Evolutionary conservation across 1,140 invertebrate genomes (phyloP).

Genomic region (Whitmania pigra): DNA sequence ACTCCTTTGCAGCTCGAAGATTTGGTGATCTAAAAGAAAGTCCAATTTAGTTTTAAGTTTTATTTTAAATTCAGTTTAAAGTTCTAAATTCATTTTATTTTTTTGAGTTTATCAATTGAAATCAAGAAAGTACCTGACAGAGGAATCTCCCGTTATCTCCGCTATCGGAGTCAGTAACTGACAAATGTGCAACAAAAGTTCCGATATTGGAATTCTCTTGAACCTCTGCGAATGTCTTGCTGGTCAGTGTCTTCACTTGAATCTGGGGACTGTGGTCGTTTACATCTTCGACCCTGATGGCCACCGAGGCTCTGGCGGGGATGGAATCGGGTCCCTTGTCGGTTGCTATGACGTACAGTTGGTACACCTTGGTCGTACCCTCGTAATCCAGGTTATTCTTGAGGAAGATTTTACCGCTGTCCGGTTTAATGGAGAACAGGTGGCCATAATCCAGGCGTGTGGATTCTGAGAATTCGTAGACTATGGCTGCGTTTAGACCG

Average conservation of each 20-base stretch:
- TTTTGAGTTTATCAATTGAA: no score
- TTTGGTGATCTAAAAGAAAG: no score
- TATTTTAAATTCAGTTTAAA: no score
- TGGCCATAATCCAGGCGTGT: conserved; percentile 20
- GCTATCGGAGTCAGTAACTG: conserved; percentile 18
- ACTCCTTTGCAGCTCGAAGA: no score
- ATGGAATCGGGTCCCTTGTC: conserved; percentile 22
- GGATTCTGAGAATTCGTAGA: conserved; percentile 59
- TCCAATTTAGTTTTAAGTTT: no score
- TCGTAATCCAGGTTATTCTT: conserved; percentile 23
- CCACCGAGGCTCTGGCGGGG: conserved; percentile 18
- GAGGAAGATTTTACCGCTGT: conserved; percentile 19
- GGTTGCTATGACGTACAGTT: conserved; percentile 18
- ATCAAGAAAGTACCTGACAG: conserved; percentile 1
- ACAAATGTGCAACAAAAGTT: conserved; percentile 17
- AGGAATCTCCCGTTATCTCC: conserved; percentile 18
- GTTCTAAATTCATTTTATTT: no score
- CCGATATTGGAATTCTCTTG: conserved; percentile 21
- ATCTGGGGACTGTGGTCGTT: conserved; percentile 40
- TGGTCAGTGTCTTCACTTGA: conserved; percentile 20
- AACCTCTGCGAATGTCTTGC: conserved; percentile 9
- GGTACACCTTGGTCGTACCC: conserved; percentile 6
- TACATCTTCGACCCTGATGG: conserved; percentile 46
- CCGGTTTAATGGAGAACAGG: conserved; percentile 21
- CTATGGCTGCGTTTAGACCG: conserved; percentile 33